A percentile compares a stretch with the other conserved stretches of the same genome.
Conservation (phyloP, 1,140 invertebrate species). For the Hypsibius dujardini region DNA sequence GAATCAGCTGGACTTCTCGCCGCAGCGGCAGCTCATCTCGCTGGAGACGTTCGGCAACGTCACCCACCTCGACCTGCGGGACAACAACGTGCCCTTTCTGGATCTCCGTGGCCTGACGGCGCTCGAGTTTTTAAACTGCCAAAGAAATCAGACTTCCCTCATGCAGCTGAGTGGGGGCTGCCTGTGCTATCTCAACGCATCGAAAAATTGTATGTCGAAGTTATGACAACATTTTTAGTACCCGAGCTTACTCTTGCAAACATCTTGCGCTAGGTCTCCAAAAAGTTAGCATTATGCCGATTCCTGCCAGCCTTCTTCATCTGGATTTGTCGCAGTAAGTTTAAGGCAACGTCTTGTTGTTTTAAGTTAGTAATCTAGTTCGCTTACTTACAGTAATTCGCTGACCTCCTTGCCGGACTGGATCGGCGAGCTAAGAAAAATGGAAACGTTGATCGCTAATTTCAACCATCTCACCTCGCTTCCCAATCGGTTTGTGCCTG, state of each 20-base stretch:
- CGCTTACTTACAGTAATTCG: not conserved
- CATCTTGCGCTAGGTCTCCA: not conserved
- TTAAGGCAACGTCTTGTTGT: not conserved
- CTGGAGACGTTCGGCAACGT: constrained; percentile 28
- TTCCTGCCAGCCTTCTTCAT: not conserved
- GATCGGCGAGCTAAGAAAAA: not conserved
- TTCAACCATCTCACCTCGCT: not conserved
- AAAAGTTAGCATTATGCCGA: not conserved
- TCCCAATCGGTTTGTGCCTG: not conserved
- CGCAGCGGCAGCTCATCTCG: constrained; percentile 31
- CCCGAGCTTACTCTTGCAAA: too few relatives aligned
- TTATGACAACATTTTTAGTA: too few relatives aligned
- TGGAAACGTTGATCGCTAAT: not conserved
- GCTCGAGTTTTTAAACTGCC: constrained; percentile 50
- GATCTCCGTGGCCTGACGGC: constrained; percentile 50
- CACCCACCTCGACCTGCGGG: constrained; percentile 50
- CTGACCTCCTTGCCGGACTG: constrained; percentile 1
- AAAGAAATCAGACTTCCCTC: constrained; percentile 47
- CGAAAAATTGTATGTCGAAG: constrained; percentile 51
- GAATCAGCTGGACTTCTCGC: constrained; percentile 30
- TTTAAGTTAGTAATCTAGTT: not conserved
- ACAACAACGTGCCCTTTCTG: constrained; percentile 53
- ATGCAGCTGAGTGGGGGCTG: constrained; percentile 48
- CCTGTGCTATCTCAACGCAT: constrained; percentile 48
- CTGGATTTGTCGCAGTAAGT: not conserved